Evolutionary conservation across 2,797 vertebrate species (phyloP), one percentile per base, ranked within the genome.

Genomic region (Leptoclinus maculatus): DNA sequence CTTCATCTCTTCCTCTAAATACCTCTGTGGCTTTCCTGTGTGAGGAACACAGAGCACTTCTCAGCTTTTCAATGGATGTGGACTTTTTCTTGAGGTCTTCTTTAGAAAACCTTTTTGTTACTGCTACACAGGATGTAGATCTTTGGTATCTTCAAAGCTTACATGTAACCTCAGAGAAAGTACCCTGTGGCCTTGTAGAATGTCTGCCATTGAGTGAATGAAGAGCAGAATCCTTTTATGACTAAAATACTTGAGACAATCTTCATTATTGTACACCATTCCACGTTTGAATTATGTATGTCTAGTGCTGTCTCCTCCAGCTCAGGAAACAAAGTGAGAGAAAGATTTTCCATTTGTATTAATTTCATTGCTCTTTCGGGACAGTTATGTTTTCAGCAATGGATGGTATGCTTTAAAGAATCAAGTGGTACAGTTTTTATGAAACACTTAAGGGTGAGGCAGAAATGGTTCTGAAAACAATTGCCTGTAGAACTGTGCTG

Each of bases 21-120:
- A 74, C 3, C 21, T 85, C 65, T 92, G 91, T 92, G 92, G 91
- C 62, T 91, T 93, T 91, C 85, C 80, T 90, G 77, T 90, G 64
- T 87, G 71, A 89, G 43, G 71, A 91, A 79, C 66, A 68, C 19
- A 78, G 4, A 64, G 12, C 14, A 43, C 58, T 75, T 84, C 21
- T 70, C 65, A 67, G 71, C 67, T 73, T 78, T 29, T 84, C 49
- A 71, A 60, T 77, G 49, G 89, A 83, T 60, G 54, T 10, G 90
- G 89, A 89, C 78, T 90, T 92, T 94, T 90, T 88, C 34, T 87
- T 88, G 78, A 84, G 83, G 89, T 89, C 72, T 91, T 88, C 79
- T 57, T 32, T 65, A 79, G 83, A 91, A 92, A 83, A 45, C 59
- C 23, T 45, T 45, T 58, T 49, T 71, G 54, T 71, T 78, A 78